Percentiles rank a stretch among this genome's conserved stretches.
phyloP scores from a whole-genome alignment of 1,140 invertebrate species.

The Hycleus phaleratus region DNA sequence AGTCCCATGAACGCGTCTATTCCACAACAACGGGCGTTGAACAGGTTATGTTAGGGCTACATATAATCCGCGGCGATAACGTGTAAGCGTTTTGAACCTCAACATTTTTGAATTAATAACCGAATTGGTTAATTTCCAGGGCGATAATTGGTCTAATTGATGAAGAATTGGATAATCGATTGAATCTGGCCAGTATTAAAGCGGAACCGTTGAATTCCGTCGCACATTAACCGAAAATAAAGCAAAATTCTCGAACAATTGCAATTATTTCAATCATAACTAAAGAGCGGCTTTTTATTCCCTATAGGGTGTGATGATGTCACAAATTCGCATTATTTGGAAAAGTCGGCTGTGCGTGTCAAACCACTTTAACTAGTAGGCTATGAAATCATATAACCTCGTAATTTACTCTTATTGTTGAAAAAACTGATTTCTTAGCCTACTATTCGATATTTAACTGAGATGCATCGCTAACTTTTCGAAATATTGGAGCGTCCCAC shows the following conservation, averaged over 20 bases:
- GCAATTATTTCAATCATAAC: neutral
- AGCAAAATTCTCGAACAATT: neutral
- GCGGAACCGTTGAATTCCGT: slow-evolving; percentile 86
- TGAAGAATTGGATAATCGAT: slow-evolving; percentile 76
- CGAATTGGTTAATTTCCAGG: slow-evolving; percentile 43
- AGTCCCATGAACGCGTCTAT: slow-evolving; percentile 96
- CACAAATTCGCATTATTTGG: no score
- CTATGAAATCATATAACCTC: no score
- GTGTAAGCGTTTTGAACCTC: slow-evolving; percentile 55
- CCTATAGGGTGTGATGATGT: no score
- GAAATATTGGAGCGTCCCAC: no score
- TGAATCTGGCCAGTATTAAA: slow-evolving; percentile 78
- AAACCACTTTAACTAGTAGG: no score
- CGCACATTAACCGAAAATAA: slow-evolving; percentile 52
- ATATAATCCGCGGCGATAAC: slow-evolving; percentile 97
- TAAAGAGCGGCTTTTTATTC: no score
- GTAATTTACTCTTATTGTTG: no score
- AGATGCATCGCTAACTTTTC: no score
- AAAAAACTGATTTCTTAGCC: no score
- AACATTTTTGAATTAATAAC: neutral
- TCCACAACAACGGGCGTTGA: slow-evolving; percentile 86
- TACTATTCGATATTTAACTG: no score
- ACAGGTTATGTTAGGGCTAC: slow-evolving; percentile 91
- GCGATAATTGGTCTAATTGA: slow-evolving; percentile 89
- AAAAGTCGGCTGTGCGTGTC: no score